Evolutionary conservation across 2,888 invertebrate species (phyloP).

Genomic region (Bombyx huttoni): DNA sequence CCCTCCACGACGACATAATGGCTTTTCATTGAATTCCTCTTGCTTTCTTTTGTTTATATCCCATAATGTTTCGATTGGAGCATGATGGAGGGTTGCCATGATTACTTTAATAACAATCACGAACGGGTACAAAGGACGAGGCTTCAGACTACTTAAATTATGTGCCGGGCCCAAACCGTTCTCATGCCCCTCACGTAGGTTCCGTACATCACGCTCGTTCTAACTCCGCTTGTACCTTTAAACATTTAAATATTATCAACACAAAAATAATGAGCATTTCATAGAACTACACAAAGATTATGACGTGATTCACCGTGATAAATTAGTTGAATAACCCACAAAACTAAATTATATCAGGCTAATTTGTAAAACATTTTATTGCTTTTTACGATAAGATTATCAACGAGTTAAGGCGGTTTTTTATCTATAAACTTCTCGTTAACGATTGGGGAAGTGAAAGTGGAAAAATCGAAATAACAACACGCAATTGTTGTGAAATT

Average conservation of each 20-base stretch:
- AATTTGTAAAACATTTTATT: constrained; percentile 7
- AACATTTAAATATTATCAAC: constrained; percentile 59
- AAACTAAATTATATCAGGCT: neutral
- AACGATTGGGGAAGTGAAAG: neutral
- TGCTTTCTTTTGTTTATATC: constrained; percentile 71
- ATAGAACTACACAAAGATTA: constrained; percentile 48
- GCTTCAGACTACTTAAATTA: constrained; percentile 54
- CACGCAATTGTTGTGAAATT: too few species aligned
- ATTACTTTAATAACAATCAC: constrained; percentile 72
- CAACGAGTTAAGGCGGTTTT: constrained; percentile 7
- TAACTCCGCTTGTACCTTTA: constrained; percentile 47
- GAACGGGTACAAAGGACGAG: constrained; percentile 59
- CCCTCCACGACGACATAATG: constrained; percentile 65
- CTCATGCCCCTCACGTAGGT: constrained; percentile 63
- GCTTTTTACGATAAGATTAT: constrained; percentile 13
- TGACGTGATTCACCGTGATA: constrained; percentile 31
- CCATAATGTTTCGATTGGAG: constrained; percentile 70
- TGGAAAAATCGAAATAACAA: too few species aligned
- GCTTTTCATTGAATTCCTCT: constrained; percentile 69
- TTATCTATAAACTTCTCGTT: neutral
- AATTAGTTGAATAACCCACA: constrained; percentile 1
- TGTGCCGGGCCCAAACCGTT: constrained; percentile 56
- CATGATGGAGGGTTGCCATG: constrained; percentile 63
- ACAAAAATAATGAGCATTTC: constrained; percentile 56
- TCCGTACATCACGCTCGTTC: constrained; percentile 26